phyloP scores from a whole-genome alignment of 2,888 invertebrate genomes.

The Caenorhabditis imperialis region DNA sequence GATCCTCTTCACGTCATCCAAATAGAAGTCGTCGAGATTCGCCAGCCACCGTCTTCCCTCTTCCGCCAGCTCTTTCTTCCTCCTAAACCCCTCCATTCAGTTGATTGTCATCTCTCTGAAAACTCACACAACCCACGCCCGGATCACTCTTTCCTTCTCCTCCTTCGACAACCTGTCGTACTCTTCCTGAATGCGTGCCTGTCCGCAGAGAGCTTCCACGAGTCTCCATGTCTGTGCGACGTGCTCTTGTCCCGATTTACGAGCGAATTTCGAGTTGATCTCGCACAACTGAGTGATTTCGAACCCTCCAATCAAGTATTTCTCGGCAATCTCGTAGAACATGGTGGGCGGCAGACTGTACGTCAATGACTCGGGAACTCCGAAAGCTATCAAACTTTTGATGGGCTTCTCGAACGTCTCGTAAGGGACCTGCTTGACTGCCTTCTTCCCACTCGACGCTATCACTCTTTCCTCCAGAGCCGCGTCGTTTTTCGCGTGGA shows the following conservation, averaged over 20 bases:
- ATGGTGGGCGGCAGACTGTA: conserved; percentile 27
- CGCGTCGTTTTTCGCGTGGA: conserved; percentile 36
- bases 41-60: conserved; percentile 35
- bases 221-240: conserved; percentile 56
- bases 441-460: conserved; percentile 11
- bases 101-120: neutral
- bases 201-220: conserved; percentile 44
- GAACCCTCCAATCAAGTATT: conserved; percentile 26
- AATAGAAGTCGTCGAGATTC: conserved; percentile 21
- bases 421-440: conserved; percentile 37
- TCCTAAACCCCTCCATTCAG: conserved; percentile 8
- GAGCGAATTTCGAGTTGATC: conserved; percentile 53
- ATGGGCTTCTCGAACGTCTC: conserved; percentile 52
- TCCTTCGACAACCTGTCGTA: conserved; percentile 14
- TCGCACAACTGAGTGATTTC: conserved; percentile 32
- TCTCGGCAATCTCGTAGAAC: conserved; percentile 42
- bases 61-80: conserved; percentile 38
- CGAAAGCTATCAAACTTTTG: conserved; percentile 41
- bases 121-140: conserved; percentile 41
- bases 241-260: conserved; percentile 33
- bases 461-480: conserved; percentile 1
- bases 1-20: conserved; percentile 28
- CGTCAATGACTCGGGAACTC: conserved; percentile 38
- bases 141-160: conserved; percentile 22
- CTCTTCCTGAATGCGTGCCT: conserved; percentile 44